A percentile compares a stretch with the other conserved stretches of the same genome.
These are phyloP conservation scores for Clarias platycephalus DNA, from an alignment of 2,797 vertebrate genomes.

Conservation along the genomic window DNA sequence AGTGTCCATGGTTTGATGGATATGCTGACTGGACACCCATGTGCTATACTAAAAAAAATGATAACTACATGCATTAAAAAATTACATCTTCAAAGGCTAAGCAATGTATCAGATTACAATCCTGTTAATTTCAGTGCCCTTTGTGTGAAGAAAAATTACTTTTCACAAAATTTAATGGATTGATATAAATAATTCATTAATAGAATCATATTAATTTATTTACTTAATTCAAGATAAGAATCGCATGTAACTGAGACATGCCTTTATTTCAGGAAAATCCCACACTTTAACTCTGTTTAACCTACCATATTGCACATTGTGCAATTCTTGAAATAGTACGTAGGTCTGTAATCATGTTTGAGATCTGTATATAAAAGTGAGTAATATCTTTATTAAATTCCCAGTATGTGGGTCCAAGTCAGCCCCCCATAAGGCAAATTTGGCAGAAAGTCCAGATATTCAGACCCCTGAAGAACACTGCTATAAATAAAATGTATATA, in stretches of 20 bases:
- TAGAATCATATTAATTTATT: neutral
- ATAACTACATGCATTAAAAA: neutral
- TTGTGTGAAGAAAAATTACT: neutral
- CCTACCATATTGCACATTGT: neutral
- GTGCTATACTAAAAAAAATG: no score
- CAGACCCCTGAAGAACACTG: constrained; percentile 39
- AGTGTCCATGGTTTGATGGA: neutral
- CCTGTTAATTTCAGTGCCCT: neutral
- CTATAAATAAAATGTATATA: constrained; percentile 23
- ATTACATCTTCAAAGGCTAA: neutral
- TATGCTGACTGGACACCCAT: neutral
- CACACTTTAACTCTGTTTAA: neutral
- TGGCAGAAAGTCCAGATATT: neutral
- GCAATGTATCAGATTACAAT: neutral
- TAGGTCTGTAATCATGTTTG: neutral
- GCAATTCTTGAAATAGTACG: neutral
- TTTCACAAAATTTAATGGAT: neutral
- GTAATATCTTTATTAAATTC: neutral
- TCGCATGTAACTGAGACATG: neutral
- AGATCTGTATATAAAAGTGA: neutral
- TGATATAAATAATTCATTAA: neutral
- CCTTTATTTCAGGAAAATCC: neutral
- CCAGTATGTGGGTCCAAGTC: neutral
- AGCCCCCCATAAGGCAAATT: neutral
- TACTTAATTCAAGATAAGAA: neutral